These are phyloP conservation scores for Alaudala cheleensis DNA, from an alignment of 2,113 vertebrate species.

Conservation along the genomic window DNA sequence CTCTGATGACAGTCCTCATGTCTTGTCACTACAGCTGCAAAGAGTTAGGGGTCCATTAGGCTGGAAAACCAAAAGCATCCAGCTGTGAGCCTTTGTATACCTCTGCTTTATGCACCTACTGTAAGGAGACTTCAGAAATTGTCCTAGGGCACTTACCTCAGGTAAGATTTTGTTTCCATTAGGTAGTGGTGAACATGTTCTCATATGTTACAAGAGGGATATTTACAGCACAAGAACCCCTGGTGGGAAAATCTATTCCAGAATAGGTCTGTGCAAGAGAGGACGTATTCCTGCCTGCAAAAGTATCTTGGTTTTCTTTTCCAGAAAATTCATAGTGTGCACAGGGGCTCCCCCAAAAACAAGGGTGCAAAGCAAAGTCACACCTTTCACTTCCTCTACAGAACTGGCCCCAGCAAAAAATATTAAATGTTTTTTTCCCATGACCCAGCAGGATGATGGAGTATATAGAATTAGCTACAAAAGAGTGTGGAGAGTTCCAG, in stretches of 20 bases:
- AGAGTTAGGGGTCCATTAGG: not conserved
- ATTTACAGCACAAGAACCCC: not conserved
- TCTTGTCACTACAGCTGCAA: not conserved
- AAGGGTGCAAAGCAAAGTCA: not conserved
- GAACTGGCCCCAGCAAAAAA: not conserved
- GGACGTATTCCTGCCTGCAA: not conserved
- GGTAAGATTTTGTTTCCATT: not conserved
- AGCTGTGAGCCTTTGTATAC: not conserved
- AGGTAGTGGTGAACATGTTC: not conserved
- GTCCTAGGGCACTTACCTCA: not conserved
- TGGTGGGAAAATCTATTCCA: not conserved
- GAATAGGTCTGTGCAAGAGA: not conserved
- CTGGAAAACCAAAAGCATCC: not conserved
- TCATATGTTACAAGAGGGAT: not conserved
- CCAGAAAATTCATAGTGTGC: fast-evolving
- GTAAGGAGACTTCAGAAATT: not conserved
- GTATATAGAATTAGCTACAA: not conserved
- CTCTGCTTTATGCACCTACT: not conserved
- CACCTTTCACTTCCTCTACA: not conserved
- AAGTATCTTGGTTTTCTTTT: not conserved
- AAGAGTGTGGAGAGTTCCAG: not conserved
- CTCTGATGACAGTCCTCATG: not conserved
- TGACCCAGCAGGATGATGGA: not conserved
- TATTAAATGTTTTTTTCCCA: not conserved
- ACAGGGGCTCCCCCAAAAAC: not conserved